phyloP scores from a whole-genome alignment of 2,888 invertebrate genomes.

The Netelia virgata region DNA sequence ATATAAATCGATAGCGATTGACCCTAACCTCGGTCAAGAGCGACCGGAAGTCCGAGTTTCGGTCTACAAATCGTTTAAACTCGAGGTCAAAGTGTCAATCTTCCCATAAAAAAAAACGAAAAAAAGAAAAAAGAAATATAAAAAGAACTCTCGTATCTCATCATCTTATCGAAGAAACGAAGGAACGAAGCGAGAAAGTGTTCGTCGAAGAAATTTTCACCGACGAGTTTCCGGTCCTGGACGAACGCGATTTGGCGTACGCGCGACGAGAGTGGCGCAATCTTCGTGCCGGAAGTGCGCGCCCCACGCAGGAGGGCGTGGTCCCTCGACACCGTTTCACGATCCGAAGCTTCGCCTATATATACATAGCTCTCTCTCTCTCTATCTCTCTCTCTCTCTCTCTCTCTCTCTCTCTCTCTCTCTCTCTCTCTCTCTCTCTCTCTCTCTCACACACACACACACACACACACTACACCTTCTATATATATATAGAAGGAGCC shows the following conservation, averaged over 20 bases:
- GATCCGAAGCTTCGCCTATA: constrained; percentile 45
- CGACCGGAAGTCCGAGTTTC: constrained; percentile 39
- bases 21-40: constrained; percentile 57
- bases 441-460: no score
- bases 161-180: constrained; percentile 1
- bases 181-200: background rate
- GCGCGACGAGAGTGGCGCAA: constrained; percentile 70
- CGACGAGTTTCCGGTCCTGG: constrained; percentile 34
- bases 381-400: background rate
- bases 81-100: background rate
- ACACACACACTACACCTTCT: no score
- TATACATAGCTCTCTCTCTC: no score
- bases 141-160: background rate
- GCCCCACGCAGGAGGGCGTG: constrained; percentile 80
- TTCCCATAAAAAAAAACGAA: background rate
- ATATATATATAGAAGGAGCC: background rate
- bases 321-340: constrained; percentile 71
- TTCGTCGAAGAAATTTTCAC: background rate
- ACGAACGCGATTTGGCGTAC: constrained; percentile 19
- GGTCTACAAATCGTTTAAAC: background rate
- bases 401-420: background rate
- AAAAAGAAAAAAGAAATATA: background rate
- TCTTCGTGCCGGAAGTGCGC: constrained; percentile 78
- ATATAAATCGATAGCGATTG: constrained; percentile 35
- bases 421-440: constrained; percentile 1